phyloP scores from a whole-genome alignment of 2,888 invertebrate genomes.

The Amblyteles armatorius region DNA sequence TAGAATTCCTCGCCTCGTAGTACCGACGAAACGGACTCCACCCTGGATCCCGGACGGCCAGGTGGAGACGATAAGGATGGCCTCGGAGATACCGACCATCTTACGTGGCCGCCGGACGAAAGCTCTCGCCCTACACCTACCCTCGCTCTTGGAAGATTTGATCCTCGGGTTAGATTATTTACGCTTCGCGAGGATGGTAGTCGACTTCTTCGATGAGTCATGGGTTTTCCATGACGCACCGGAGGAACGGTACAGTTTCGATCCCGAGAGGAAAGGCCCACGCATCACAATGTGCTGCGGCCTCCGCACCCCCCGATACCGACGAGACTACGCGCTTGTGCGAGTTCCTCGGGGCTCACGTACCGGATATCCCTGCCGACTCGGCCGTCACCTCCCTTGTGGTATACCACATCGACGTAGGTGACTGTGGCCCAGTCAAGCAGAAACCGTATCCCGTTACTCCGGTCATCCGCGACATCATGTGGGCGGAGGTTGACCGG shows the following conservation, averaged over 20 bases:
- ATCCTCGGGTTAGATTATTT: neutral
- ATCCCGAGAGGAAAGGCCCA: neutral
- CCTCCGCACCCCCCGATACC: neutral
- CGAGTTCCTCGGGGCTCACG: neutral
- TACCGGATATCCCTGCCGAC: neutral
- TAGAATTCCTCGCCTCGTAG: neutral
- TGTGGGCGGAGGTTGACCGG: conserved; percentile 71
- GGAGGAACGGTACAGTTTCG: neutral
- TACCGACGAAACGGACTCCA: neutral
- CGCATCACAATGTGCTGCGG: neutral
- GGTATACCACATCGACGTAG: too few species aligned
- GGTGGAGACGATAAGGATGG: neutral
- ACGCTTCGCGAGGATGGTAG: neutral
- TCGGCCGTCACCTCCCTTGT: conserved; percentile 56
- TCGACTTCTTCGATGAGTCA: neutral
- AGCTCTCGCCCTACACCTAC: neutral
- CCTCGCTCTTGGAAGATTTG: neutral
- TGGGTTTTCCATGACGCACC: neutral
- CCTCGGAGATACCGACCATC: neutral
- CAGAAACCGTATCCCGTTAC: conserved; percentile 48
- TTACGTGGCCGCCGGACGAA: neutral
- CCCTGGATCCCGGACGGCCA: neutral
- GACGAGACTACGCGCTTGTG: neutral
- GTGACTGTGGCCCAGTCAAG: too few species aligned
- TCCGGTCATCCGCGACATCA: conserved; percentile 40